Conservation (phyloP, 2,888 invertebrate genomes). For the Dolichomitus sp. region DNA sequence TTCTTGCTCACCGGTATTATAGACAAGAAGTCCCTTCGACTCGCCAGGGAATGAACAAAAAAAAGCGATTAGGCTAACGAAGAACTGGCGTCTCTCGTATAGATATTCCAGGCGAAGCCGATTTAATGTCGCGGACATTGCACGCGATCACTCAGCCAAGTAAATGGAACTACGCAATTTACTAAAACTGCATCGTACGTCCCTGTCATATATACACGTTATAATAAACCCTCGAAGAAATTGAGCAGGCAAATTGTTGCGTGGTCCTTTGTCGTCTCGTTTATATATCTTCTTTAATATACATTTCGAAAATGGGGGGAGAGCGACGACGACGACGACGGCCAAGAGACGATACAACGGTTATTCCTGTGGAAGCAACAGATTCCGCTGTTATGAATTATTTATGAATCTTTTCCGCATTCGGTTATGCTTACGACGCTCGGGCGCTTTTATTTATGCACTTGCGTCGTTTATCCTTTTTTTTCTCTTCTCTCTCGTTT, state of each 20-base stretch:
- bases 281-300: constrained; percentile 36
- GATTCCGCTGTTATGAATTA: constrained; percentile 73
- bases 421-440: constrained; percentile 50
- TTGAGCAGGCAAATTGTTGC: constrained; percentile 23
- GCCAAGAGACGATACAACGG: constrained; percentile 20
- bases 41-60: constrained; percentile 52
- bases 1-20: not conserved
- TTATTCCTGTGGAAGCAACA: constrained; percentile 71
- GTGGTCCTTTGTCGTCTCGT: constrained; percentile 30
- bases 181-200: constrained; percentile 26
- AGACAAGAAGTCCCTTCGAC: not conserved
- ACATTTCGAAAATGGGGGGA: constrained; percentile 14
- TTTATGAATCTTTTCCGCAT: constrained; percentile 69
- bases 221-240: constrained; percentile 1
- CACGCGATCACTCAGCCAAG: constrained; percentile 32
- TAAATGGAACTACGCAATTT: constrained; percentile 37
- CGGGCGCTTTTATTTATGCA: constrained; percentile 61
- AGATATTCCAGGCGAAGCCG: constrained; percentile 52
- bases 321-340: not conserved
- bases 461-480: constrained; percentile 55
- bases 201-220: constrained; percentile 2
- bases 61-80: constrained; percentile 60
- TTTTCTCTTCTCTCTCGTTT: constrained; percentile 23
- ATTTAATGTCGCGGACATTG: not conserved
- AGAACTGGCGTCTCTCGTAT: not conserved